Percentiles rank a stretch among this genome's conserved stretches.
Evolutionary conservation across 2,888 invertebrate genomes (phyloP).

Genomic region (Lypha dubia): DNA sequence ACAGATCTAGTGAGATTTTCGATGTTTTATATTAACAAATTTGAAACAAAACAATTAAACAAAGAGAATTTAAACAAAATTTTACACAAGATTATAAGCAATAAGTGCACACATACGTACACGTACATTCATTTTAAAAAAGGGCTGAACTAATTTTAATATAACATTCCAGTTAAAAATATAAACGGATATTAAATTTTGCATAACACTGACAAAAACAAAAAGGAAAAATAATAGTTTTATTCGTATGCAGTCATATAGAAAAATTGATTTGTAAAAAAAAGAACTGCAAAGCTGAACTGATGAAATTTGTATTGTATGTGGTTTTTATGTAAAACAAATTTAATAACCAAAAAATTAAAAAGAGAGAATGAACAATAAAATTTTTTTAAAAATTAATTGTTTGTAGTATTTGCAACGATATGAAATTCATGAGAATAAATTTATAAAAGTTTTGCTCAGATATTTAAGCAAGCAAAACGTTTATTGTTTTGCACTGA

Average conservation of each 20-base stretch:
- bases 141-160: slow-evolving; percentile 39
- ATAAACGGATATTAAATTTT: slow-evolving; percentile 70
- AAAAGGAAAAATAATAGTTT: slow-evolving; percentile 49
- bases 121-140: background rate
- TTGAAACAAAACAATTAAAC: no score
- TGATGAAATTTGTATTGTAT: slow-evolving; percentile 64
- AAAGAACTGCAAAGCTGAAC: slow-evolving; percentile 38
- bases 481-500: background rate
- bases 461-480: slow-evolving; percentile 33
- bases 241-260: slow-evolving; percentile 51
- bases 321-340: slow-evolving; percentile 42
- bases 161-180: slow-evolving; percentile 60
- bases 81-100: slow-evolving; percentile 8
- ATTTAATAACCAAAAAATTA: slow-evolving; percentile 7
- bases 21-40: background rate
- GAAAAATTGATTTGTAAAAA: slow-evolving; percentile 32
- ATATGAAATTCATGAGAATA: slow-evolving; percentile 53
- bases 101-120: slow-evolving; percentile 1
- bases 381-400: slow-evolving; percentile 39
- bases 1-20: background rate
- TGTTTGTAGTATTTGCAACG: slow-evolving; percentile 12
- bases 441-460: slow-evolving; percentile 54
- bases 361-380: slow-evolving; percentile 1
- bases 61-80: no score
- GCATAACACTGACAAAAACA: slow-evolving; percentile 11